A percentile compares a stretch with the other conserved stretches of the same genome.
Evolutionary conservation across 92 coral and sea anemone species (phyloP).

Genomic region (Galaxea fascicularis): DNA sequence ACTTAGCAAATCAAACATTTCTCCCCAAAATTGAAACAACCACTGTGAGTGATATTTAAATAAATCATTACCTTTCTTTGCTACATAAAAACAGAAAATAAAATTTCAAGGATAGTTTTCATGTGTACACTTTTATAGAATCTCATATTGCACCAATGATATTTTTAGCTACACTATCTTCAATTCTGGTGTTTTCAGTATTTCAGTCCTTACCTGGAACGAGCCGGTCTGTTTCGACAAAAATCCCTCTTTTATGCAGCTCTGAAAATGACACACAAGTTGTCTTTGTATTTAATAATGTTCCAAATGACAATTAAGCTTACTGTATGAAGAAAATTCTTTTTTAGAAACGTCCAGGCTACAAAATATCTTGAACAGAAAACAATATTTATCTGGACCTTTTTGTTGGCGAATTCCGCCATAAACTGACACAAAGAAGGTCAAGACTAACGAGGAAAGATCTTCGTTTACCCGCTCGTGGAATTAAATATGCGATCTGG

Average conservation of each 20-base stretch:
- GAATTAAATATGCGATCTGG: neutral
- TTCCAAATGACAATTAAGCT: neutral
- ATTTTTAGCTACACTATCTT: neutral
- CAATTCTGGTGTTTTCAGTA: neutral
- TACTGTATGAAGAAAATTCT: neutral
- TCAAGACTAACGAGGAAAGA: neutral
- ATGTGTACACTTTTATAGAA: neutral
- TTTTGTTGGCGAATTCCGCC: constrained; percentile 7
- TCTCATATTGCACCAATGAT: neutral
- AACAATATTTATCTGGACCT: neutral
- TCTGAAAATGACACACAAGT: constrained; percentile 61
- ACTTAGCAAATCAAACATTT: constrained; percentile 5
- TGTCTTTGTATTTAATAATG: neutral
- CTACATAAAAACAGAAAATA: constrained; percentile 14
- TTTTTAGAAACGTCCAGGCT: neutral
- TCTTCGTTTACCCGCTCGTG: neutral
- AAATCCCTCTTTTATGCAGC: constrained; percentile 92
- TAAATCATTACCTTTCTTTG: constrained; percentile 22
- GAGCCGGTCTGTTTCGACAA: constrained; percentile 95
- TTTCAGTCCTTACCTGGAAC: constrained; percentile 80
- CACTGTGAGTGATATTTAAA: constrained; percentile 32
- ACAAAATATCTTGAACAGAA: neutral
- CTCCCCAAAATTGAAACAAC: constrained; percentile 1
- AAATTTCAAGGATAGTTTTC: neutral
- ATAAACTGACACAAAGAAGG: neutral